Base-by-base conservation (phyloP, 2,888 invertebrate species). In the Rhabditoides inermis region DNA sequence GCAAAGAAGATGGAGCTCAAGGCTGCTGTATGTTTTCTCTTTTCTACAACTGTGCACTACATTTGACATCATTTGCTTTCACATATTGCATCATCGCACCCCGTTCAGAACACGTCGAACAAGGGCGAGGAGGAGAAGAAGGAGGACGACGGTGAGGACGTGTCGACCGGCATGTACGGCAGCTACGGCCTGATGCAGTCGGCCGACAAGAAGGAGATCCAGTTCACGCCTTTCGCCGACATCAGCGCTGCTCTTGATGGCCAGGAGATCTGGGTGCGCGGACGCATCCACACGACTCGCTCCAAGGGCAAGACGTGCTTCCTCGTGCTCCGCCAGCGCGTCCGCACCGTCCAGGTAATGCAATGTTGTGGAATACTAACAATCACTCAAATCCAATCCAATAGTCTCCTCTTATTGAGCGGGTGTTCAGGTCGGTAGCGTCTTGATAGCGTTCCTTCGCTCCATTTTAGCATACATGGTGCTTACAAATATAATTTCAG, bases 271-370 rank as follows among this genome's bases (percentile, higher is more conserved):
- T 86, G 86, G 86, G 78, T 87, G 2, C 79, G 87, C 63, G 94
- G 88, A 7, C 85, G 98, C 40, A 83, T 98, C 1, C 94, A 95
- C 75, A 90, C 89, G 0, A 87, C 88, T 22, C 82, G 95, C 39
- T 87, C 88, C 0, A 91, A 91, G 81, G 92, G 94, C 55, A 98
- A 94, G 78, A 94, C 92, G 78, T 94, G 95, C 78, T 99, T 98
- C 78, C 84, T 91, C 18, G 89, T 95, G 42, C 77, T 99, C 2
- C 83, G 98, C 28, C 90, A 94, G 77, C 86, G 86, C 70, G 88
- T 88, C 58, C 87, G 85, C 79, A 91, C 91, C 0, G 85, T 95
- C 0, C 98, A 98, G 49, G 60, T 63, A 37, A 15, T 15, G n/a
- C n/a, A n/a, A n/a, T n/a, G n/a, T n/a, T n/a, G n/a, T n/a, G n/a